These are phyloP conservation scores for Pedicia rivosa DNA, from an alignment of 2,888 invertebrate species.

Conservation along the genomic window DNA sequence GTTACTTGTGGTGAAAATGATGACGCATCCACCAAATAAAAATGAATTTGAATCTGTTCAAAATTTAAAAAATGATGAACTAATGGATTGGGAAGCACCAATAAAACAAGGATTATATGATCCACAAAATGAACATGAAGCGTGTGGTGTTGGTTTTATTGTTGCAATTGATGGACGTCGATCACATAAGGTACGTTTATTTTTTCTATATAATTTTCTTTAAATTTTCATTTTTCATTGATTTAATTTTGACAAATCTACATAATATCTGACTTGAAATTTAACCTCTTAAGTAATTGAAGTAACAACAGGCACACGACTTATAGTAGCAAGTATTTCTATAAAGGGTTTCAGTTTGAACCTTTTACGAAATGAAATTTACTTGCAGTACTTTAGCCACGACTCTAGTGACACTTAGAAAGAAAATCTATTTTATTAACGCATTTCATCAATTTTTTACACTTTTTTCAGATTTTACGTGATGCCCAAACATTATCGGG, in stretches of 20 bases:
- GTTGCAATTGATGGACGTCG: slow-evolving; percentile 93
- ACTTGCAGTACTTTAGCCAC: neutral
- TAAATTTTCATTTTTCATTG: neutral
- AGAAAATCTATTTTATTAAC: slow-evolving; percentile 3
- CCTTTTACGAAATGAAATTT: neutral
- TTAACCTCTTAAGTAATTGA: too few species aligned
- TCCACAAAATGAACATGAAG: slow-evolving; percentile 88
- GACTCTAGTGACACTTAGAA: too few species aligned
- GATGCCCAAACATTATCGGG: slow-evolving; percentile 91
- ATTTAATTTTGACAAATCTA: neutral
- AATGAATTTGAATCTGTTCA: too few species aligned
- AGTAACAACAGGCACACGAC: too few species aligned
- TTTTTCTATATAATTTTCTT: slow-evolving; percentile 9
- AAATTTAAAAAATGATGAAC: slow-evolving; percentile 4
- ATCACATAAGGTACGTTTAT: slow-evolving; percentile 61
- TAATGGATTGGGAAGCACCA: slow-evolving; percentile 67
- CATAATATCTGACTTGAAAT: too few species aligned
- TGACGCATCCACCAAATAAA: too few species aligned
- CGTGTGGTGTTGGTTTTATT: slow-evolving; percentile 98
- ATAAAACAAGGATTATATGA: slow-evolving; percentile 88
- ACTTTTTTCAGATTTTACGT: slow-evolving; percentile 60
- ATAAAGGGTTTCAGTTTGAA: neutral
- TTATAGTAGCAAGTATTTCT: too few species aligned
- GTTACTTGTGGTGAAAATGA: too few species aligned
- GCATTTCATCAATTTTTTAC: too few species aligned